Percentiles rank a stretch among this genome's conserved stretches.
Evolutionary conservation across 1,140 invertebrate genomes (phyloP).

Genomic region (Elysia chlorotica): DNA sequence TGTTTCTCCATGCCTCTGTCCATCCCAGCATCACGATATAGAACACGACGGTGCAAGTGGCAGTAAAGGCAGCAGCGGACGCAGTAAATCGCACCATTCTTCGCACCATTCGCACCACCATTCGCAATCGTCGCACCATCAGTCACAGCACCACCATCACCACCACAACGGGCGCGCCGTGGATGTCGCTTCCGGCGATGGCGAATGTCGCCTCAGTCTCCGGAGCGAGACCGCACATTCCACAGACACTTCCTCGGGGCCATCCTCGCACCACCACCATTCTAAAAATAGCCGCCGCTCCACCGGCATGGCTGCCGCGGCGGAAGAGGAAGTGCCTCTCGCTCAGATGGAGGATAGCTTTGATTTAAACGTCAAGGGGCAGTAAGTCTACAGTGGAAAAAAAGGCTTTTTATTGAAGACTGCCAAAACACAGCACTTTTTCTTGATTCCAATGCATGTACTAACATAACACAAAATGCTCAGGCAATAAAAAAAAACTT

Average conservation of each 20-base stretch:
- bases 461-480: no score
- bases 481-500: no score
- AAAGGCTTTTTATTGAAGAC: no score
- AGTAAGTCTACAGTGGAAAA: no score
- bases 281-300: neutral
- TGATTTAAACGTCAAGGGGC: no score
- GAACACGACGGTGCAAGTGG: no score
- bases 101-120: constrained; percentile 22
- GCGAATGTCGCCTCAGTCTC: neutral
- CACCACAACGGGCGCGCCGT: constrained; percentile 1
- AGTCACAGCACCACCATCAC: neutral
- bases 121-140: neutral
- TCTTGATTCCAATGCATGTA: no score
- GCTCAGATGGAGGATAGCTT: constrained; percentile 11
- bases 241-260: neutral
- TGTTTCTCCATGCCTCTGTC: neutral
- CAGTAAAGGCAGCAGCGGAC: no score
- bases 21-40: constrained; percentile 6
- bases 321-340: constrained; percentile 19
- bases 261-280: neutral
- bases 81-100: no score
- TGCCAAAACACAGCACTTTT: no score
- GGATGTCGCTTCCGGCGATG: neutral
- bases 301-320: neutral
- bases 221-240: neutral